phyloP scores from a whole-genome alignment of 1,140 invertebrate genomes.

The Hypsibius dujardini region DNA sequence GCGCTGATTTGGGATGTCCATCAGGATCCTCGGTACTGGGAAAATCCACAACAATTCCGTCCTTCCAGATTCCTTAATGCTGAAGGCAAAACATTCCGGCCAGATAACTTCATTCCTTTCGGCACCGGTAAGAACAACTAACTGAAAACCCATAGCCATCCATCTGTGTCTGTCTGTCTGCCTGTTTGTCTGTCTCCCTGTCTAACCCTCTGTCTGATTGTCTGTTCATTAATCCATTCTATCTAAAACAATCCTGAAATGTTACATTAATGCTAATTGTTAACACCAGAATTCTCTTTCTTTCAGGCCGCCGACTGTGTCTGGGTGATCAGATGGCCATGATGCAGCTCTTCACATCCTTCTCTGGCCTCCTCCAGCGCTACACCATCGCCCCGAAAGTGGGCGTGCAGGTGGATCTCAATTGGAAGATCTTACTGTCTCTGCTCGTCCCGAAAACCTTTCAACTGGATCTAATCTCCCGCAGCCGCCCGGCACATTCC shows the following conservation, averaged over 20 bases:
- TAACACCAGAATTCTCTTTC: no score
- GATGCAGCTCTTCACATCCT: conserved; percentile 78
- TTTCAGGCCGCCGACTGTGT: conserved; percentile 59
- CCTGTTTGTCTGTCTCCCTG: no score
- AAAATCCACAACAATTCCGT: conserved; percentile 61
- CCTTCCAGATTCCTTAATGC: conserved; percentile 59
- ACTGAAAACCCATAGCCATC: conserved; percentile 7
- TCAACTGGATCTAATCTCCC: no score
- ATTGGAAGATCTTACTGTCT: background rate
- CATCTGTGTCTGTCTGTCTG: no score
- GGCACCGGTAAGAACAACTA: conserved; percentile 44
- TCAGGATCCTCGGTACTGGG: conserved; percentile 49
- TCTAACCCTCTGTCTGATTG: no score
- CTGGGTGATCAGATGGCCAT: conserved; percentile 67
- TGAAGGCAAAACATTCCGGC: conserved; percentile 47
- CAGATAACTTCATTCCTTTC: conserved; percentile 75
- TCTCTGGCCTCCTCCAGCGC: conserved; percentile 59
- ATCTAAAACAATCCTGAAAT: no score
- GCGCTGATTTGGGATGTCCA: conserved; percentile 67
- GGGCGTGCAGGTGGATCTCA: background rate
- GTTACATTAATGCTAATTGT: no score
- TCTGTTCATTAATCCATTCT: no score
- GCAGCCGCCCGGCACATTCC: no score
- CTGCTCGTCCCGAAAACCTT: conserved; percentile 11
- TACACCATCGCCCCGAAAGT: conserved; percentile 44